A percentile compares a stretch with the other conserved stretches of the same genome.
Conservation (phyloP, 1,140 invertebrate genomes). For the Helicoverpa zea region DNA sequence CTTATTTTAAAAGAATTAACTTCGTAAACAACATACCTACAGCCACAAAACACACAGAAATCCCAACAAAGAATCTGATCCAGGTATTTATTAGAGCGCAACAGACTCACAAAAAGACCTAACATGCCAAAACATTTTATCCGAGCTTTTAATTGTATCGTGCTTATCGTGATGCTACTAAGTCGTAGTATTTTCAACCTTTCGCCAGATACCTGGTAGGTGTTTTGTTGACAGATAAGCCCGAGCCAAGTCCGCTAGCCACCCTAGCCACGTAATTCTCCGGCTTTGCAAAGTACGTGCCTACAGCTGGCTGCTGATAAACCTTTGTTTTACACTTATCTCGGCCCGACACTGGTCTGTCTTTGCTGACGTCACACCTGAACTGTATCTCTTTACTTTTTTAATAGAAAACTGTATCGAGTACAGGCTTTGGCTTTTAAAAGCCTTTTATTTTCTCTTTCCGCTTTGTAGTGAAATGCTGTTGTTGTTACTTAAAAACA, state of each 20-base stretch:
- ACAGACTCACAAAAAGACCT: background rate
- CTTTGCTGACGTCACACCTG: constrained; percentile 56
- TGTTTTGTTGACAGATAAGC: constrained; percentile 80
- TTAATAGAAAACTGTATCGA: constrained; percentile 58
- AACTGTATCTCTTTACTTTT: constrained; percentile 67
- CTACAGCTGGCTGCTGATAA: constrained; percentile 70
- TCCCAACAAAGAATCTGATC: no score
- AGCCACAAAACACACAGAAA: background rate
- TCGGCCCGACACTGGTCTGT: constrained; percentile 61
- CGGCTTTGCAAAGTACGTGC: constrained; percentile 69
- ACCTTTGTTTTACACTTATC: constrained; percentile 75
- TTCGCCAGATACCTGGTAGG: constrained; percentile 63
- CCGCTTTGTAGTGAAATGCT: background rate
- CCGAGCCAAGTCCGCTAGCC: constrained; percentile 63
- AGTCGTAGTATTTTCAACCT: constrained; percentile 51
- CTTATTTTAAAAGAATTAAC: no score
- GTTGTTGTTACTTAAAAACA: background rate
- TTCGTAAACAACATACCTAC: background rate
- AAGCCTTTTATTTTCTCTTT: background rate
- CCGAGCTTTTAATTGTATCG: constrained; percentile 1
- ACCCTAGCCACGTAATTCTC: constrained; percentile 65
- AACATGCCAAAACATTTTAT: background rate
- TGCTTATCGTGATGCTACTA: constrained; percentile 23
- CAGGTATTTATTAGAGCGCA: no score
- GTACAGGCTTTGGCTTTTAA: constrained; percentile 5